Evolutionary conservation across 2,797 vertebrate genomes (phyloP), one percentile per base, ranked within the genome.

Genomic region (Pseudochirops cupreus): DNA sequence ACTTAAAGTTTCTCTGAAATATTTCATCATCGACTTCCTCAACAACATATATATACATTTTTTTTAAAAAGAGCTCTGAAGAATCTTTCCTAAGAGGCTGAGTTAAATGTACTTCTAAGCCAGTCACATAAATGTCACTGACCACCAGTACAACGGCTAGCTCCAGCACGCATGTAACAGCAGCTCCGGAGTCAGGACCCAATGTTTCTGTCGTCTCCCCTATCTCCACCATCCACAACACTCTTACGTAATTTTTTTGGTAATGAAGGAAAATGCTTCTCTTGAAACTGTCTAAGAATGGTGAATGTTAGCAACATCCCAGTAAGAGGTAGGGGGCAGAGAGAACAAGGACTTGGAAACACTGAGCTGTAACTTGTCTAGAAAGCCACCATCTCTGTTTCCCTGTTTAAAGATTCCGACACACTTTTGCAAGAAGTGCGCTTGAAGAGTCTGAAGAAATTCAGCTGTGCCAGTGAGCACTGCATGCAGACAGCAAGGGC

Each of bases 1-100:
- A 93, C 95, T 96, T 95, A 95, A 54, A 90, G 96, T 96, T 97
- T 97, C 97, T 97, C 97, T 39, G 94, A 97, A 97, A 96, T 95
- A 96, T 96, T 58, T 96, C 24, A 82, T 97, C 62, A 56, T 0
- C 6, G 95, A 90, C 96, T 96, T 97, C 98, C 97, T 98, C 95
- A 97, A 95, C 97, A 98, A 97, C 96, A 97, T 54, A 54, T 54
- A 54, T 11, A 11, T 54, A 1, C 11, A 1, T 54, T 54, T 54
- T 53, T 53, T 53, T 53, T 52, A 46, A 95, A 50, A 52, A 52
- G 97, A 96, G 54, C 89, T 67, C 93, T 95, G 95, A 93, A 92
- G 14, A 95, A 96, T 95, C 92, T 92, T 96, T 56, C 46, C 1
- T 87, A 95, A 95, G 96, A 91, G 94, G 95, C 95, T 95, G 91